Conservation (phyloP, 2,113 vertebrate species). For the Pygoscelis antarcticus region DNA sequence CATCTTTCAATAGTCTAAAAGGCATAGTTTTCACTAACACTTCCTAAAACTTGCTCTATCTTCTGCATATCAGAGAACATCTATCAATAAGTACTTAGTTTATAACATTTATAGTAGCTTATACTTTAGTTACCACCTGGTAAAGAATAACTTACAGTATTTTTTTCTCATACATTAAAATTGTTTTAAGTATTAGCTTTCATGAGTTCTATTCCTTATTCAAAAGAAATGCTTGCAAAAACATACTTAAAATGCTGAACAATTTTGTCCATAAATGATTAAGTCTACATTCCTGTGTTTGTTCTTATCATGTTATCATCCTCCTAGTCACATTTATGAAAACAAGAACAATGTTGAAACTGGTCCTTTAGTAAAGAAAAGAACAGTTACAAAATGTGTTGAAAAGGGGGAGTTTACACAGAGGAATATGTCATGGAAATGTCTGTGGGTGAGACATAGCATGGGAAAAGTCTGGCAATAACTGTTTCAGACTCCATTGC, state of each 20-base stretch:
- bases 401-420: background rate
- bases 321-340: background rate
- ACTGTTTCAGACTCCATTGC: background rate
- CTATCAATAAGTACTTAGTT: background rate
- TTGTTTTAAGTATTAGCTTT: background rate
- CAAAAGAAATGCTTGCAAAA: background rate
- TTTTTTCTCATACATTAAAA: background rate
- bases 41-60: background rate
- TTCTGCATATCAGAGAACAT: background rate
- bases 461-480: background rate
- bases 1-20: background rate
- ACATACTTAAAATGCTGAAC: background rate
- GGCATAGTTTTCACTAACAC: background rate
- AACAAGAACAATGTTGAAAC: background rate
- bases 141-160: background rate
- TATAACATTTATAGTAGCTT: background rate
- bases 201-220: background rate
- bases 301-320: background rate
- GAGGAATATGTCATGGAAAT: background rate
- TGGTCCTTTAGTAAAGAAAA: background rate
- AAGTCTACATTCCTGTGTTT: background rate
- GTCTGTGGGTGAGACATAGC: background rate
- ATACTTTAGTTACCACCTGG: background rate
- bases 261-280: background rate
- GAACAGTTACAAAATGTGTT: background rate